phyloP scores from a whole-genome alignment of 2,888 invertebrate genomes.

The Ypsolopha sequella region DNA sequence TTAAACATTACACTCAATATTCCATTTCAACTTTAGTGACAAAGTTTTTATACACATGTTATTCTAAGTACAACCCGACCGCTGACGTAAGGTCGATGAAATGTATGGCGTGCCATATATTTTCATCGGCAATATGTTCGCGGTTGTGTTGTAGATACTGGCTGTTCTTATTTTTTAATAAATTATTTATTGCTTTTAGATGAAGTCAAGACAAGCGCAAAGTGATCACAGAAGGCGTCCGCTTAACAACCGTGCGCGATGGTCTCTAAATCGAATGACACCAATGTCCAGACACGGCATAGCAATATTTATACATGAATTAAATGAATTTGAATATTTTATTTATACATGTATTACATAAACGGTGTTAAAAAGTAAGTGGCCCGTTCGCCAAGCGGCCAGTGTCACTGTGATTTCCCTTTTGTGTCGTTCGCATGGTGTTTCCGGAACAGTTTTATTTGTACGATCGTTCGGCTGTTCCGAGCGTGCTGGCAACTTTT shows the following conservation, averaged over 20 bases:
- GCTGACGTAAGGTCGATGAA: too few relatives aligned
- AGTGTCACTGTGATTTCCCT: conserved; percentile 21
- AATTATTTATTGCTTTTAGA: conserved; percentile 3
- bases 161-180: too few relatives aligned
- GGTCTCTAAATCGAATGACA: conserved; percentile 5
- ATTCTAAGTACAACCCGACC: too few relatives aligned
- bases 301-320: conserved; percentile 21
- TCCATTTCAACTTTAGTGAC: too few relatives aligned
- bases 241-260: not conserved
- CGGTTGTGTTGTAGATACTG: too few relatives aligned
- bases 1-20: too few relatives aligned
- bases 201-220: conserved; percentile 9
- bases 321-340: conserved; percentile 10
- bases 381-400: conserved; percentile 8
- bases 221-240: conserved; percentile 7
- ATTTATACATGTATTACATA: conserved; percentile 4
- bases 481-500: conserved; percentile 17
- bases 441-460: conserved; percentile 20
- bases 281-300: conserved; percentile 14
- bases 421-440: conserved; percentile 31
- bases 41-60: not conserved
- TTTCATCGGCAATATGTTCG: too few relatives aligned
- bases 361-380: conserved; percentile 6
- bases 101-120: too few relatives aligned
- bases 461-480: conserved; percentile 13